These are phyloP conservation scores for Sebastes taczanowskii DNA, from an alignment of 2,797 vertebrate species.

Conservation along the genomic window DNA sequence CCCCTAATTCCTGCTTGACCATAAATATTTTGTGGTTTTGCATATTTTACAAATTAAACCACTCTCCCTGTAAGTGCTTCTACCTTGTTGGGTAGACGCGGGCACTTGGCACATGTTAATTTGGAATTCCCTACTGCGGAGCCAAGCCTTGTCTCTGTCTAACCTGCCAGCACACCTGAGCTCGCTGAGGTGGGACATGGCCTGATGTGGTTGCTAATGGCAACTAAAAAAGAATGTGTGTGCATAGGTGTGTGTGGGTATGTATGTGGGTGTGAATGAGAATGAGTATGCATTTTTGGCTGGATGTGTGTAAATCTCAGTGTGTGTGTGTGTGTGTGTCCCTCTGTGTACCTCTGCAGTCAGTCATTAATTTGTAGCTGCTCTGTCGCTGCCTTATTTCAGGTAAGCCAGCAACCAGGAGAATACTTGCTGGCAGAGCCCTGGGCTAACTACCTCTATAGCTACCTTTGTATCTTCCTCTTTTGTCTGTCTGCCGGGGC, in stretches of 20 bases:
- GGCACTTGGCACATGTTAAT: constrained; percentile 49
- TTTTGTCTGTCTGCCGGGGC: constrained; percentile 39
- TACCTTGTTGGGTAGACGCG: constrained; percentile 17
- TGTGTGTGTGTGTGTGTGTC: not conserved
- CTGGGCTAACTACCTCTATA: constrained; percentile 52
- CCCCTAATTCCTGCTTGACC: constrained; percentile 25
- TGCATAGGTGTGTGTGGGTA: constrained; percentile 16
- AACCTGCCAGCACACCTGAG: constrained; percentile 61
- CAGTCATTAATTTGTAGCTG: constrained; percentile 57
- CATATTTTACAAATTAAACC: constrained; percentile 50
- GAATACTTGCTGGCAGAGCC: constrained; percentile 55
- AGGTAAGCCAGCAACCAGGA: constrained; percentile 53
- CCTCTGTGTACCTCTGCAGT: constrained; percentile 28
- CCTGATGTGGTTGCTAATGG: constrained; percentile 59
- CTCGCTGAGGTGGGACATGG: constrained; percentile 43
- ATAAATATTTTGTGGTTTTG: constrained; percentile 54
- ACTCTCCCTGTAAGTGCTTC: constrained; percentile 30
- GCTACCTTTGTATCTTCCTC: constrained; percentile 44
- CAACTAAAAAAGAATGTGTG: constrained; percentile 40
- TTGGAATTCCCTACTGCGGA: constrained; percentile 41
- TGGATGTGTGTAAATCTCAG: constrained; percentile 1
- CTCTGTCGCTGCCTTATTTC: constrained; percentile 50
- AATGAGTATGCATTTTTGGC: not conserved
- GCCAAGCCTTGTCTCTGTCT: constrained; percentile 44
- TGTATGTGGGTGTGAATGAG: constrained; percentile 9